These are phyloP conservation scores for Notarius lentiginosus DNA, from an alignment of 2,113 vertebrate species.

Conservation along the genomic window DNA sequence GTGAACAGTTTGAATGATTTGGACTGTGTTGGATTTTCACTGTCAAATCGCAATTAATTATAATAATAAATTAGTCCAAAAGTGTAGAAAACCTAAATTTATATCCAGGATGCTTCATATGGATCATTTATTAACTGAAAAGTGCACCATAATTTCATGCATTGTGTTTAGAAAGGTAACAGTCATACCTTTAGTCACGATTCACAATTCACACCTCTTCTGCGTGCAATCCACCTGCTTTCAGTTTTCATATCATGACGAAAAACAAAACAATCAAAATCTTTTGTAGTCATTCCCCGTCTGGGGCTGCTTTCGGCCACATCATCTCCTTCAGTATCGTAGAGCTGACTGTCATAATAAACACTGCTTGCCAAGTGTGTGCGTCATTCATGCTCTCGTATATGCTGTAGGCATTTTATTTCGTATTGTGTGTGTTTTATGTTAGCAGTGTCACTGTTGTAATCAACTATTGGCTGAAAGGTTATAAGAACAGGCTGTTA, in stretches of 20 bases:
- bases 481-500: constrained; percentile 23
- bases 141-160: background rate
- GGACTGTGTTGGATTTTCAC: background rate
- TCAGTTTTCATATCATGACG: background rate
- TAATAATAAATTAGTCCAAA: background rate
- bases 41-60: background rate
- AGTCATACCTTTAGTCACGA: background rate
- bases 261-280: background rate
- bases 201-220: background rate
- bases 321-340: constrained; percentile 16
- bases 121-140: background rate
- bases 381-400: constrained; percentile 10
- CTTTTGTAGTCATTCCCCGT: background rate
- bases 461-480: constrained; percentile 4
- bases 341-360: constrained; percentile 31
- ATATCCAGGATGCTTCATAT: background rate
- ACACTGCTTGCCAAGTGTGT: constrained; percentile 37
- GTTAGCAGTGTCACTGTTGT: constrained; percentile 2
- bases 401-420: constrained; percentile 17
- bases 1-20: constrained; percentile 13
- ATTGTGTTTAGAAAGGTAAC: constrained; percentile 1
- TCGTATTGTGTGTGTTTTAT: background rate
- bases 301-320: background rate
- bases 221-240: constrained; percentile 12
- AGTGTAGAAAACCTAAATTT: background rate